Base-by-base conservation (phyloP, 1,140 invertebrate genomes). In the Brachionus rubens region DNA sequence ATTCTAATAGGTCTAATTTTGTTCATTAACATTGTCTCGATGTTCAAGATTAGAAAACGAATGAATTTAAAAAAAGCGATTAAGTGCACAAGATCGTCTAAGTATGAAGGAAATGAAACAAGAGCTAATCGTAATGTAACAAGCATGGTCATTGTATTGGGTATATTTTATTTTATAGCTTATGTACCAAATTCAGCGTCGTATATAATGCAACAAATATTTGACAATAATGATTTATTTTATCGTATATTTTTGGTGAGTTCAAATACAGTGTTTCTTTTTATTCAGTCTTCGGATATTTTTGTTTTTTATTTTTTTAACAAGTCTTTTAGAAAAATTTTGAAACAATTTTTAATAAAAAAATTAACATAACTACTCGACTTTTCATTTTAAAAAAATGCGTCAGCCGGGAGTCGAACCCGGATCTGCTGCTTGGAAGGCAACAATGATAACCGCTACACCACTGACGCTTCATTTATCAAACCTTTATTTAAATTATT, bases 301-400 rank as follows among this genome's bases (percentile, higher is more conserved):
- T 59, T 59, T 59, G 19, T 59, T n/a, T 40, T 33, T 59, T 59
- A 59, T 59, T 59, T 36, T 33, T 59, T 59, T 59, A 59, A 59
- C 36, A 59, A 33, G 36, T 59, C 3, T 59, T 59, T 59, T 3
- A 59, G 33, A 36, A 59, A 36, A 59, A 36, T 19, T 16, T 59
- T 59, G 3, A 59, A 59, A 33, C 33, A 59, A 59, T 36, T 5
- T 36, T 36, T 36, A 36, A 36, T 36, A 36, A 36, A 36, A 36
- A 36, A n/a, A n/a, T n/a, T n/a, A n/a, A n/a, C n/a, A n/a, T n/a
- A n/a, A n/a, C n/a, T n/a, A n/a, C n/a, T n/a, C n/a, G n/a, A n/a
- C n/a, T n/a, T n/a, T n/a, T n/a, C n/a, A n/a, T n/a, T n/a, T n/a
- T n/a, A n/a, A n/a, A n/a, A n/a, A n/a, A n/a, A n/a, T n/a, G n/a